Base-by-base conservation (phyloP, 2,797 vertebrate genomes). In the Morelia viridis region DNA sequence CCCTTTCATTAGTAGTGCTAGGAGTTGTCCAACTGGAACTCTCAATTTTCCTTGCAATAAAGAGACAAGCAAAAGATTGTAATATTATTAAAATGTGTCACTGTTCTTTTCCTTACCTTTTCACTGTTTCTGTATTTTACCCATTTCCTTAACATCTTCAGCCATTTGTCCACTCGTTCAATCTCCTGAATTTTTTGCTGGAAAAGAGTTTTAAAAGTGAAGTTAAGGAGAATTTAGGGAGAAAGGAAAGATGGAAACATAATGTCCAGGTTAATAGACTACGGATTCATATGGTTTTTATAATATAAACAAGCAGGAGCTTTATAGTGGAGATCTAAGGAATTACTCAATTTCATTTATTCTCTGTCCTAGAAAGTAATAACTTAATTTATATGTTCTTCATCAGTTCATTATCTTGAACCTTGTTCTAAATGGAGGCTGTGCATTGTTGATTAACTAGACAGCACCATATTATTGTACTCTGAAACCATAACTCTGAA, bases 121-220 rank as follows among this genome's bases (percentile, higher is more conserved):
- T 98, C 98, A 92, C 97, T 98, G 97, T 96, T 98, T 94, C 96
- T 98, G 96, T 98, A 99, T 95, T 99, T 99, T 62, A 97, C 94
- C 98, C 98, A 99, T 80, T 98, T 99, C 96, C 97, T 98, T 96
- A 98, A 97, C 99, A 99, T 99, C 97, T 99, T 99, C 71, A 98
- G 95, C 98, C 98, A 99, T 97, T 99, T 99, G 94, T 98, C 97
- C 94, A 98, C 98, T 0, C 98, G 97, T 94, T 98, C 98, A 0
- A 99, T 96, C 95, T 99, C 99, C 90, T 97, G 98, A 41, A 97
- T 98, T 91, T 99, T 99, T 97, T 98, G 98, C 99, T 99, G 97
- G 3, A 53, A 61, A 92, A 92, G 17, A 85, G 84, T 26, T 56
- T 91, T 71, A 15, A 90, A 91, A 65, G 7, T 15, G 58, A 3